Evolutionary conservation across 1,140 invertebrate genomes (phyloP), one percentile per base, ranked within the genome.

Genomic region (Euura saliciscinereae): DNA sequence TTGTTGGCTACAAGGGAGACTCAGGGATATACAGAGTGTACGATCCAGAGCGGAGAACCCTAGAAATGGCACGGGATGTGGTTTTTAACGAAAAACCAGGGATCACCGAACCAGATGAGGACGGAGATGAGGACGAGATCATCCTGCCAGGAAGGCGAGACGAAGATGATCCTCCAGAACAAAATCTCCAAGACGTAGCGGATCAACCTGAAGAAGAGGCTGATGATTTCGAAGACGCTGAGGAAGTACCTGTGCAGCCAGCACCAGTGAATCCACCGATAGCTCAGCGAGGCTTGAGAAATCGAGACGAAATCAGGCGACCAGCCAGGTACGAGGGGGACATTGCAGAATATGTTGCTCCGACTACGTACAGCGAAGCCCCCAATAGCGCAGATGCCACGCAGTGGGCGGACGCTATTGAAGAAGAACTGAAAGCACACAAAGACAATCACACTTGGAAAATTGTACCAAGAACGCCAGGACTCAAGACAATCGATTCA

Each of bases 371-470:
- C n/a, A n/a, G n/a, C n/a, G n/a, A n/a, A n/a, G n/a, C n/a, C n/a
- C n/a, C n/a, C n/a, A n/a, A n/a, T n/a, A n/a, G n/a, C n/a, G n/a
- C n/a, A n/a, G n/a, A n/a, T n/a, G n/a, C n/a, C n/a, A n/a, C n/a
- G 73, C 13, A 73, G 71, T 81, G 79, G 79, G 68, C 43, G 68
- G 73, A 69, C 6, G 77, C 80, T 2, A 82, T 82, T 10, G 28
- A 74, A 43, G 74, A 80, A 72, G 81, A 82, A 72, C 69, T 82
- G 5, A 71, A 78, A 45, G 68, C 78, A 65, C 75, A 78, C 71
- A 6, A 72, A 2, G 68, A 70, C 7, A 80, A 80, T 74, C 59
- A 67, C 13, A 81, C 79, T 3, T 81, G 80, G 79, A 72, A 51
- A 75, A 74, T 82, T 68, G 74, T 76, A 4, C 46, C 77, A 65